These are phyloP conservation scores for Cryptus armator DNA, from an alignment of 2,888 invertebrate species.

Conservation along the genomic window DNA sequence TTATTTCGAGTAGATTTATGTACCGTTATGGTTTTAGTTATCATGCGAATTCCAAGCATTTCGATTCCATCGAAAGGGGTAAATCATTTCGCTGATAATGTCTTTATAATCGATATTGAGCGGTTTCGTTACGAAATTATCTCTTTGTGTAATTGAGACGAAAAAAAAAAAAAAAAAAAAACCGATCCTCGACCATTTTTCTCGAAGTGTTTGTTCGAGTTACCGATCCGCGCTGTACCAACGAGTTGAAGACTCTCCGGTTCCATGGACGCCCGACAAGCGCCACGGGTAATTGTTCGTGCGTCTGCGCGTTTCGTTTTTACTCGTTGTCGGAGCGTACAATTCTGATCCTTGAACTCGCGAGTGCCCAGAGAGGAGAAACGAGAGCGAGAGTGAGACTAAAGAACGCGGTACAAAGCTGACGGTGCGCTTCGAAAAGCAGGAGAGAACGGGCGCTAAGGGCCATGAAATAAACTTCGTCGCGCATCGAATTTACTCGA, in stretches of 20 bases:
- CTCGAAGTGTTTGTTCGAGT: slow-evolving; percentile 5
- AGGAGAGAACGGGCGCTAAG: slow-evolving; percentile 17
- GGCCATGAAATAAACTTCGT: slow-evolving; percentile 57
- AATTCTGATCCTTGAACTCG: slow-evolving; percentile 53
- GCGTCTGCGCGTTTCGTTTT: slow-evolving; percentile 61
- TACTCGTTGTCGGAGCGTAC: slow-evolving; percentile 52
- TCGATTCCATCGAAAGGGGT: neutral
- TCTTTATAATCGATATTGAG: too few species aligned
- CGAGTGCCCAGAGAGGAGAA: neutral
- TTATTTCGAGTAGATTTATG: slow-evolving; percentile 2
- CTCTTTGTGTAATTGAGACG: too few species aligned
- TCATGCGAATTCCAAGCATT: slow-evolving; percentile 9
- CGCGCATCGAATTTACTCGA: slow-evolving; percentile 56
- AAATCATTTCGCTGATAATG: neutral
- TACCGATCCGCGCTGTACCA: slow-evolving; percentile 37
- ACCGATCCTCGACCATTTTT: slow-evolving; percentile 57
- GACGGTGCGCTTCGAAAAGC: slow-evolving; percentile 24
- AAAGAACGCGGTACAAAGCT: slow-evolving; percentile 35
- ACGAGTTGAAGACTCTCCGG: slow-evolving; percentile 45
- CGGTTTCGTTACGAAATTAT: neutral
- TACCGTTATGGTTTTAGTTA: slow-evolving; percentile 24
- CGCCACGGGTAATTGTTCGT: slow-evolving; percentile 70
- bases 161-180: too few species aligned
- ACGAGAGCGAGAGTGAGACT: slow-evolving; percentile 17
- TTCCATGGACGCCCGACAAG: slow-evolving; percentile 70